Evolutionary conservation across 2,113 vertebrate species (phyloP).

Genomic region (Microtus oregoni): DNA sequence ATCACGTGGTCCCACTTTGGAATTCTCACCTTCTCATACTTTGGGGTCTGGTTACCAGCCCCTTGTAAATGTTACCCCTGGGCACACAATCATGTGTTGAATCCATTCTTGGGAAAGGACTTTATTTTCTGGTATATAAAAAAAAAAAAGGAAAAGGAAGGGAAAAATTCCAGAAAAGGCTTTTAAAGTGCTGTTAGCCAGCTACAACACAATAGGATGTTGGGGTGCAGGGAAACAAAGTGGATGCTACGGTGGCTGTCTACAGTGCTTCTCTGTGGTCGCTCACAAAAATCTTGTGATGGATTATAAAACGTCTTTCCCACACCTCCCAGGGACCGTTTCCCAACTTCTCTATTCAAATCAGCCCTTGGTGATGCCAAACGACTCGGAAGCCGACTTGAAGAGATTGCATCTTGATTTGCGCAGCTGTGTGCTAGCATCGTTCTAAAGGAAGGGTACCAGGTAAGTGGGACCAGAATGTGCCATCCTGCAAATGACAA

Average conservation of each 20-base stretch:
- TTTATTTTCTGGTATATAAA: constrained; percentile 15
- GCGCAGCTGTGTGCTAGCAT: constrained; percentile 38
- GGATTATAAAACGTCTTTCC: constrained; percentile 33
- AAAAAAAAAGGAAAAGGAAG: not conserved
- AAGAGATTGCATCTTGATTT: not conserved
- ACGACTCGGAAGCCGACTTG: not conserved
- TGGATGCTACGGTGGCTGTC: not conserved
- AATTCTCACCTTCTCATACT: not conserved
- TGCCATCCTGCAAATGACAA: not conserved
- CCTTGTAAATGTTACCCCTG: not conserved
- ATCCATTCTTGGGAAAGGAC: not conserved
- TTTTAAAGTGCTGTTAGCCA: not conserved
- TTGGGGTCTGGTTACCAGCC: not conserved
- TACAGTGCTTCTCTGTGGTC: not conserved
- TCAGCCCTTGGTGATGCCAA: not conserved
- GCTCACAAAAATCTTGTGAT: constrained; percentile 31
- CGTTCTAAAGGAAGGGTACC: not conserved
- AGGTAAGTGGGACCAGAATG: not conserved
- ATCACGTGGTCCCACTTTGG: not conserved
- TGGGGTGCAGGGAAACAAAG: not conserved
- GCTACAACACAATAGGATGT: not conserved
- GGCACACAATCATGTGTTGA: accelerated
- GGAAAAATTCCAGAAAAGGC: not conserved
- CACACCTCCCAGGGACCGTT: not conserved
- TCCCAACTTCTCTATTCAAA: constrained; percentile 17